phyloP scores from a whole-genome alignment of 2,888 invertebrate genomes.

The Pantelozetes paolii region DNA sequence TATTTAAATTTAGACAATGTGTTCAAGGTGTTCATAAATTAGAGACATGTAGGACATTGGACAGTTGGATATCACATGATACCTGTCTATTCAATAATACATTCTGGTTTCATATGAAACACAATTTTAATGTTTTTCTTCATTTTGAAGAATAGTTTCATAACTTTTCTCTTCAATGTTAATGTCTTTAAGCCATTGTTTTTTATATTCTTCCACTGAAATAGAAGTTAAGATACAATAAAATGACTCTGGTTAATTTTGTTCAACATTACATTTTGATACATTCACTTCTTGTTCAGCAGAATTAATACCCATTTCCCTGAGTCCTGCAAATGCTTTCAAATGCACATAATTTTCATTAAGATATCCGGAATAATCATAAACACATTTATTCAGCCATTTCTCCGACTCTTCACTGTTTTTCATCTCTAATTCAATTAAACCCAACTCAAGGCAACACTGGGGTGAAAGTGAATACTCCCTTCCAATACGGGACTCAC shows the following conservation, averaged over 20 bases:
- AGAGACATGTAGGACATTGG: no score
- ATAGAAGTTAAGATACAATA: background rate
- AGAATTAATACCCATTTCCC: constrained; percentile 33
- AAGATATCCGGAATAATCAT: constrained; percentile 38
- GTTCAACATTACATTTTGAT: background rate
- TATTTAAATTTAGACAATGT: no score
- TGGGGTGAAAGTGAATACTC: constrained; percentile 41
- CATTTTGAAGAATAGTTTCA: background rate
- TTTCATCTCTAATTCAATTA: constrained; percentile 31
- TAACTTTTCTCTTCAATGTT: background rate
- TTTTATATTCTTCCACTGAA: constrained; percentile 2
- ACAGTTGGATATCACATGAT: no score
- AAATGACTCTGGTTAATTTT: background rate
- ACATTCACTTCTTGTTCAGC: constrained; percentile 30
- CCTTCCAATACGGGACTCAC: constrained; percentile 27
- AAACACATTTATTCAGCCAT: constrained; percentile 39
- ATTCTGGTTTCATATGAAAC: no score
- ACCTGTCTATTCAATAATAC: no score
- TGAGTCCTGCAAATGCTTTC: constrained; percentile 32
- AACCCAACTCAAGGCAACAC: constrained; percentile 41
- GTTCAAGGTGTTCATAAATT: no score
- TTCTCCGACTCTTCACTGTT: constrained; percentile 22
- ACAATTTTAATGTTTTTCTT: background rate
- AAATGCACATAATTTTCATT: constrained; percentile 41
- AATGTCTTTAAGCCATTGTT: constrained; percentile 16